Conservation (phyloP, 2,797 vertebrate genomes). For the Eospalax fontanierii region DNA sequence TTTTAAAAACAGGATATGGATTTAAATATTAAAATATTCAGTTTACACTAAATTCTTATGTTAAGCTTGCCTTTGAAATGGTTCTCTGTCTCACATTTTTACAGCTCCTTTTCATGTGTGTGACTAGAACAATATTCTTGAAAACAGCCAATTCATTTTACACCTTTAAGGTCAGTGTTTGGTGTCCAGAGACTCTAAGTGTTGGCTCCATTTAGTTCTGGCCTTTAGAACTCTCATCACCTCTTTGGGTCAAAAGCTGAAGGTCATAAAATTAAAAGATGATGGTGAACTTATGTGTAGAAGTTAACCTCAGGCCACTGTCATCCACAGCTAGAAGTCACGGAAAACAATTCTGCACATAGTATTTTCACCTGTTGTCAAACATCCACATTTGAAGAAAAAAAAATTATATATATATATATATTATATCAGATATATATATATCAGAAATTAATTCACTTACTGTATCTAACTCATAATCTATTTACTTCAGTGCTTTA, state of each 20-base stretch:
- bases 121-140: conserved; percentile 81
- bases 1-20: conserved; percentile 63
- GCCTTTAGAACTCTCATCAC: conserved; percentile 80
- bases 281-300: conserved; percentile 71
- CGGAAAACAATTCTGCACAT: conserved; percentile 39
- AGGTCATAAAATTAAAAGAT: conserved; percentile 87
- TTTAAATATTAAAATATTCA: conserved; percentile 72
- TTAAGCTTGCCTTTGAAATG: conserved; percentile 69
- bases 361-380: conserved; percentile 7
- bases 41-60: conserved; percentile 74
- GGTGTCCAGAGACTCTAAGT: conserved; percentile 73
- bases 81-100: background rate
- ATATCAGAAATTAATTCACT: background rate
- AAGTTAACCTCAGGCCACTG: conserved; percentile 81
- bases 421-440: background rate
- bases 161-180: conserved; percentile 85
- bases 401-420: background rate
- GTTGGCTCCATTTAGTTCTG: conserved; percentile 84
- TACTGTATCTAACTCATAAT: background rate
- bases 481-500: conserved; percentile 19
- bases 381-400: conserved; percentile 52
- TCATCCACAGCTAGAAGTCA: conserved; percentile 63
- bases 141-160: conserved; percentile 85
- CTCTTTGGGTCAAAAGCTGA: conserved; percentile 85
- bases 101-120: conserved; percentile 16